Conservation (phyloP, 2,888 invertebrate genomes). For the Notodonta dromedarius region DNA sequence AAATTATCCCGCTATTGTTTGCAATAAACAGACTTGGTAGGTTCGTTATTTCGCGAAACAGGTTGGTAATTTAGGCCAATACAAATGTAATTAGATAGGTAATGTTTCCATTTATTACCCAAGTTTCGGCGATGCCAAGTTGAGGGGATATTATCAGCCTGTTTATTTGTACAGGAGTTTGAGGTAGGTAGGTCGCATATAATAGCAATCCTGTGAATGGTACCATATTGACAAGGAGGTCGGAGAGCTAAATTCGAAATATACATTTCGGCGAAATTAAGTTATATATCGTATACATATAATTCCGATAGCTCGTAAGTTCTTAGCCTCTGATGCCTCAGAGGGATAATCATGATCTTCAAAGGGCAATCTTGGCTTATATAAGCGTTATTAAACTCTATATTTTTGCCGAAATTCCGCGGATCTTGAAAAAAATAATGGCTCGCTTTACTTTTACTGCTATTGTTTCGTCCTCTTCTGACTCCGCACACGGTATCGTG, state of each 20-base stretch:
- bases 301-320: neutral
- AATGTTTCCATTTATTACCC: slow-evolving; percentile 1
- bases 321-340: slow-evolving; percentile 1
- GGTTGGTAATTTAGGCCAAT: neutral
- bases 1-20: neutral
- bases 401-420: slow-evolving; percentile 10
- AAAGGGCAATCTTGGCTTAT: slow-evolving; percentile 12
- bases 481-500: neutral
- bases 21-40: neutral
- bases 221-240: slow-evolving; percentile 12
- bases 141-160: slow-evolving; percentile 22
- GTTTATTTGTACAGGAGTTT: slow-evolving; percentile 12
- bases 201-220: slow-evolving; percentile 6
- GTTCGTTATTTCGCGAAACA: slow-evolving; percentile 1
- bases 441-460: slow-evolving; percentile 3
- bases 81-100: neutral
- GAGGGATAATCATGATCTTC: neutral
- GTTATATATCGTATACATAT: too few relatives aligned
- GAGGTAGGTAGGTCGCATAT: slow-evolving; percentile 5
- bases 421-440: slow-evolving; percentile 8
- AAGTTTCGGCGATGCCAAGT: slow-evolving; percentile 5
- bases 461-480: slow-evolving; percentile 2
- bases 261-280: too few relatives aligned
- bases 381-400: slow-evolving; percentile 13
- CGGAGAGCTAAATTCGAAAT: too few relatives aligned